phyloP scores from a whole-genome alignment of 2,888 invertebrate genomes.

The Chrysina gloriosa region DNA sequence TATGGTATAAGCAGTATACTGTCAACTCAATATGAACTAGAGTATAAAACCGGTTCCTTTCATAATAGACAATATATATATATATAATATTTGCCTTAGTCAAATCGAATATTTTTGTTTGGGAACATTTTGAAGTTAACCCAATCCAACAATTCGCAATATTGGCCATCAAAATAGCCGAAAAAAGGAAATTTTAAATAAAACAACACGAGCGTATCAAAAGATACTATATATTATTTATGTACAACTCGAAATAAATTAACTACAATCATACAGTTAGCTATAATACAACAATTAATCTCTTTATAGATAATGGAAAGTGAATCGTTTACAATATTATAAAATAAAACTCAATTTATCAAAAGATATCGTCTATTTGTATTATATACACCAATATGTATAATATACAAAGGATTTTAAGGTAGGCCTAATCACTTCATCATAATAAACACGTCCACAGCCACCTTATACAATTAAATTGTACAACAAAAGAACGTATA shows the following conservation, averaged over 20 bases:
- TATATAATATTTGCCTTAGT: no score
- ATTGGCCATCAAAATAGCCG: no score
- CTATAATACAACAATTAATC: conserved; percentile 17
- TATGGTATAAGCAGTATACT: no score
- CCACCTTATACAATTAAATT: conserved; percentile 44
- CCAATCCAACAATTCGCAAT: no score
- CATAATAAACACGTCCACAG: conserved; percentile 42
- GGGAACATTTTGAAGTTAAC: no score
- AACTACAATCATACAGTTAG: conserved; percentile 20
- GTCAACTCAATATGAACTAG: no score
- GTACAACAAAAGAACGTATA: conserved; percentile 44
- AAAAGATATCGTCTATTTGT: conserved; percentile 49
- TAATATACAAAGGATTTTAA: conserved; percentile 46
- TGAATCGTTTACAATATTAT: conserved; percentile 29
- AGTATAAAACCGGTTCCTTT: no score
- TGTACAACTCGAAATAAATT: conserved; percentile 31
- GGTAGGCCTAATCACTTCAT: conserved; percentile 47
- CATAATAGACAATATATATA: no score
- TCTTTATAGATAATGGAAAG: conserved; percentile 20
- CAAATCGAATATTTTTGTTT: no score
- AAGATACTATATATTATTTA: conserved; percentile 33
- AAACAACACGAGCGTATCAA: conserved; percentile 16
- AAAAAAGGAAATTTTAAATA: no score
- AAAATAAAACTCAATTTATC: conserved; percentile 45
- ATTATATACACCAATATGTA: conserved; percentile 48